Evolutionary conservation across 1,140 invertebrate genomes (phyloP).

Genomic region (Paraescarpia echinospica): DNA sequence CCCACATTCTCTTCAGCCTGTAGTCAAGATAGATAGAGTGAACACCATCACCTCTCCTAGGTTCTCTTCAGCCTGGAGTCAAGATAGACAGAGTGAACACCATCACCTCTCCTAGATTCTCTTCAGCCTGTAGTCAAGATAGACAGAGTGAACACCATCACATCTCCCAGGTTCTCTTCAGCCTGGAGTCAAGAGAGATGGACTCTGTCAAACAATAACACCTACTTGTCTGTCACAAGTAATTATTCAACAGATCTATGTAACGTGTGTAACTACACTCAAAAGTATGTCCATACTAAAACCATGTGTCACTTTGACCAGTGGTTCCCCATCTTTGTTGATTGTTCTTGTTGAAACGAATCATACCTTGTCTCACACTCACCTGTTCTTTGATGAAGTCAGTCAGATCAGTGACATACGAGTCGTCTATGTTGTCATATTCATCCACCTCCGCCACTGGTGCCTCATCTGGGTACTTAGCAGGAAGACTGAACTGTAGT

Average conservation of each 20-base stretch:
- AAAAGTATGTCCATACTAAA: too few species aligned
- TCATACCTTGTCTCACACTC: too few species aligned
- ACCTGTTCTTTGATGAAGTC: slow-evolving; percentile 71
- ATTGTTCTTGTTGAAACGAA: too few species aligned
- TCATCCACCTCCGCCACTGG: slow-evolving; percentile 79
- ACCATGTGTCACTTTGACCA: too few species aligned
- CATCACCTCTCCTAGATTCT: slow-evolving; percentile 96
- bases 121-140: slow-evolving; percentile 66
- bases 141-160: slow-evolving; percentile 68
- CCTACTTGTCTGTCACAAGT: too few species aligned
- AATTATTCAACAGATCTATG: too few species aligned
- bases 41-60: slow-evolving; percentile 97
- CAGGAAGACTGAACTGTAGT: slow-evolving; percentile 75
- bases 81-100: slow-evolving; percentile 72
- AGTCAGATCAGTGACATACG: slow-evolving; percentile 62
- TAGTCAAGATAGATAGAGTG: slow-evolving; percentile 60
- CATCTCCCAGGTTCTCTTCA: slow-evolving; percentile 90
- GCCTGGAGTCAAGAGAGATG: neutral
- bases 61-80: slow-evolving; percentile 77
- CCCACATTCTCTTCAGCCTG: slow-evolving; percentile 86
- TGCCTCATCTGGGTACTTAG: slow-evolving; percentile 85
- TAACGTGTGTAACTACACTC: too few species aligned
- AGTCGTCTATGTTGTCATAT: slow-evolving; percentile 76
- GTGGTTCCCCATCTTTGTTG: too few species aligned
- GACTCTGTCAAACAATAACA: too few species aligned